A percentile compares a stretch with the other conserved stretches of the same genome.
phyloP scores from a whole-genome alignment of 2,888 invertebrate species.

The Parasteatoda lunata region DNA sequence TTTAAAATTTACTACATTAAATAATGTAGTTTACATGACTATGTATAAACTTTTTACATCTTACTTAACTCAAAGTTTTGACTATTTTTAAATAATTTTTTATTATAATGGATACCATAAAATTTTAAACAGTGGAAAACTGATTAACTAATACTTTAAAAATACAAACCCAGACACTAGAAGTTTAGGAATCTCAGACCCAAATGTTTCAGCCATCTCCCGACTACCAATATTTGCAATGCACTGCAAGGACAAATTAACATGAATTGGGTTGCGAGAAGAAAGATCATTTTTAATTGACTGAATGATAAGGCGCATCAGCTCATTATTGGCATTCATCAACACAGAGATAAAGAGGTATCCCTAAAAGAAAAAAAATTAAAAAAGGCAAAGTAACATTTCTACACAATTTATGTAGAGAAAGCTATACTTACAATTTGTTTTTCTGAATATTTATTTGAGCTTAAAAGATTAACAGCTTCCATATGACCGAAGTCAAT shows the following conservation, averaged over 20 bases:
- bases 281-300: conserved; percentile 98
- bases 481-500: conserved; percentile 99
- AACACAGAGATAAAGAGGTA: conserved; percentile 99
- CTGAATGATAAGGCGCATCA: conserved; percentile 98
- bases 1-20: too few relatives aligned
- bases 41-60: too few relatives aligned
- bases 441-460: conserved; percentile 99
- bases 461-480: conserved; percentile 98
- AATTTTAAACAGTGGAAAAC: neutral
- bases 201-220: conserved; percentile 99
- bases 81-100: too few relatives aligned
- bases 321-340: conserved; percentile 98
- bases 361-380: conserved; percentile 80
- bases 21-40: too few relatives aligned
- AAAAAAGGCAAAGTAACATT: neutral
- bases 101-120: too few relatives aligned
- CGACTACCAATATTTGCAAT: conserved; percentile 99
- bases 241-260: conserved; percentile 98
- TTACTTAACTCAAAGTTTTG: too few relatives aligned
- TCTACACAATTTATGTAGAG: neutral
- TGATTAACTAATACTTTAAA: conserved; percentile 46
- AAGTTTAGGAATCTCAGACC: conserved; percentile 97
- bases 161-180: conserved; percentile 91
- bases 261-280: conserved; percentile 96
- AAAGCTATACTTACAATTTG: conserved; percentile 83